These are phyloP conservation scores for Gisinianus flammeolus DNA, from an alignment of 2,888 invertebrate genomes.

Conservation along the genomic window DNA sequence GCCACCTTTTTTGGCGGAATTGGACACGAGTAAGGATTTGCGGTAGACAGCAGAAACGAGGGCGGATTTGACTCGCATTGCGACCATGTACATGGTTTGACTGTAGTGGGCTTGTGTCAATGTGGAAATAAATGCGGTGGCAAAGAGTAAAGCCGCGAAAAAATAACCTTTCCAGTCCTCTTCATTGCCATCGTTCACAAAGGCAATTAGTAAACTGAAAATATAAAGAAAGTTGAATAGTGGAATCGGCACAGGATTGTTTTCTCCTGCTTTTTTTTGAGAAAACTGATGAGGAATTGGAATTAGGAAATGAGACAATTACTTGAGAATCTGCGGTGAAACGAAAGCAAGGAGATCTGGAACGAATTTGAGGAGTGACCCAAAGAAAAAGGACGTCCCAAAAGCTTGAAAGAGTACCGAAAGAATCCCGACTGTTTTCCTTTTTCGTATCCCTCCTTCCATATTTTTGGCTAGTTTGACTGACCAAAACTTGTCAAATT, in stretches of 20 bases:
- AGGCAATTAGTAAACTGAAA: background rate
- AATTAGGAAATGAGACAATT: slow-evolving; percentile 60
- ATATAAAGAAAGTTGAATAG: slow-evolving; percentile 4
- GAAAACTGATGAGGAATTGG: background rate
- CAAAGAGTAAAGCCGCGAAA: slow-evolving; percentile 66
- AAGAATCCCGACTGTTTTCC: slow-evolving; percentile 74
- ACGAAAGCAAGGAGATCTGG: slow-evolving; percentile 86
- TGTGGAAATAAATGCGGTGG: slow-evolving; percentile 65
- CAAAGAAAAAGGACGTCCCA: slow-evolving; percentile 83
- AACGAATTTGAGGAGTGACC: slow-evolving; percentile 80
- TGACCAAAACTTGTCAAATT: slow-evolving; percentile 62
- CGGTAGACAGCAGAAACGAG: slow-evolving; percentile 67
- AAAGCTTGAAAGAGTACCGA: slow-evolving; percentile 84
- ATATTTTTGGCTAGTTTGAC: background rate
- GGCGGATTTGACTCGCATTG: slow-evolving; percentile 67
- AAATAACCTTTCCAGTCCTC: slow-evolving; percentile 67
- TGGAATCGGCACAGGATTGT: background rate
- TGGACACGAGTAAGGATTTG: slow-evolving; percentile 62
- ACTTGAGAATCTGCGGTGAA: slow-evolving; percentile 88
- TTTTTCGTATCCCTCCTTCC: slow-evolving; percentile 60
- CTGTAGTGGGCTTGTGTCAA: slow-evolving; percentile 67
- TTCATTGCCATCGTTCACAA: slow-evolving; percentile 42
- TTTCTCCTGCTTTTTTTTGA: background rate
- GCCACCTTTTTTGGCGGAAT: slow-evolving; percentile 50
- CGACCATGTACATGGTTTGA: slow-evolving; percentile 65